Percentiles rank a stretch among this genome's conserved stretches.
phyloP scores from a whole-genome alignment of 2,888 invertebrate genomes.

The Machimus atricapillus region DNA sequence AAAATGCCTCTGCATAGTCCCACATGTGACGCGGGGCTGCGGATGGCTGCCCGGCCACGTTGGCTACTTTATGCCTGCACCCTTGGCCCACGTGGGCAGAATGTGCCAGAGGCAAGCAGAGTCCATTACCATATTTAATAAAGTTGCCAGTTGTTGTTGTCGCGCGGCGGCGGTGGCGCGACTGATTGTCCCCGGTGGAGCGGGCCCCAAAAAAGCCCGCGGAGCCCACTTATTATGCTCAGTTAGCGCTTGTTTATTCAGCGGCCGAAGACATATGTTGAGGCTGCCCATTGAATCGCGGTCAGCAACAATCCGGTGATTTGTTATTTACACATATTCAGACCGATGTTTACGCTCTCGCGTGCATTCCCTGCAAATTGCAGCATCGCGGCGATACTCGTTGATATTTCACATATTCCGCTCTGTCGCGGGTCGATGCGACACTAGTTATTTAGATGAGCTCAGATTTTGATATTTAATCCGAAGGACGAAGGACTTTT shows the following conservation, averaged over 20 bases:
- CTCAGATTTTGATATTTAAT: neutral
- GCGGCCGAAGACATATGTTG: constrained; percentile 42
- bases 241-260: constrained; percentile 35
- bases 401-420: neutral
- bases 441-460: neutral
- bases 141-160: constrained; percentile 32
- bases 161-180: constrained; percentile 28
- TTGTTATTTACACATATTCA: constrained; percentile 35
- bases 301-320: constrained; percentile 37
- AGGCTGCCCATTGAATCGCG: constrained; percentile 42
- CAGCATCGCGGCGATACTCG: neutral
- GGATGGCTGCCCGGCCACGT: neutral
- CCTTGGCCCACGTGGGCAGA: constrained; percentile 30
- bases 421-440: neutral
- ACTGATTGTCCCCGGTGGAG: neutral
- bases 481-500: neutral
- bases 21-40: constrained; percentile 22
- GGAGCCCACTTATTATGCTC: constrained; percentile 33
- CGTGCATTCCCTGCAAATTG: neutral
- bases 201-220: neutral
- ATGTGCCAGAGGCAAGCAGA: constrained; percentile 32
- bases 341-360: neutral
- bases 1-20: neutral
- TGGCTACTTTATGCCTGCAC: constrained; percentile 33
- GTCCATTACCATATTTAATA: constrained; percentile 40